phyloP scores from a whole-genome alignment of 2,113 vertebrate genomes.

The Sakesphorus luctuosus region DNA sequence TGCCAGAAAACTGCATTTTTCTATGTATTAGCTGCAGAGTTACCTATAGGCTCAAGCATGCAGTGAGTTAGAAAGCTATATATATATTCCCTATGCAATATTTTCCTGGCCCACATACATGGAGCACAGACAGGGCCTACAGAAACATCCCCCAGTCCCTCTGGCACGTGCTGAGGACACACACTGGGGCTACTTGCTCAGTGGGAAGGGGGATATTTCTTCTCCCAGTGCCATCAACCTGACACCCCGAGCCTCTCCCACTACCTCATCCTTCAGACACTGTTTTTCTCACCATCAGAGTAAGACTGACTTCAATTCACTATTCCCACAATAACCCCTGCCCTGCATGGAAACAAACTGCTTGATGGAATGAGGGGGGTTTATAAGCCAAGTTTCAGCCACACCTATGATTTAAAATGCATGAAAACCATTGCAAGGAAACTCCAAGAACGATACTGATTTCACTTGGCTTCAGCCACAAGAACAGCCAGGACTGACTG shows the following conservation, averaged over 20 bases:
- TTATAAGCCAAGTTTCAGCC: slow-evolving; percentile 23
- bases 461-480: neutral
- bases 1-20: neutral
- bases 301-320: neutral
- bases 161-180: neutral
- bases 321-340: neutral
- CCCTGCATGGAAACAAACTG: neutral
- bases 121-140: neutral
- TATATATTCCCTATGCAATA: neutral
- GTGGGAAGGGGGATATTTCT: neutral
- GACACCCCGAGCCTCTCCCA: neutral
- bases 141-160: neutral
- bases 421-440: neutral
- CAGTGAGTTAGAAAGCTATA: neutral
- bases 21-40: accelerated
- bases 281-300: neutral
- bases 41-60: neutral
- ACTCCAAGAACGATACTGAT: neutral
- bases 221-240: neutral
- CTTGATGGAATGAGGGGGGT: neutral
- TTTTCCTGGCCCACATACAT: neutral
- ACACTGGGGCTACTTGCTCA: neutral
- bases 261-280: neutral
- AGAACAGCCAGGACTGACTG: neutral
- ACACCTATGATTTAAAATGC: slow-evolving; percentile 15